Conservation (phyloP, 35 echinoderm and acorn worm genomes). For the Ptychodera flava region DNA sequence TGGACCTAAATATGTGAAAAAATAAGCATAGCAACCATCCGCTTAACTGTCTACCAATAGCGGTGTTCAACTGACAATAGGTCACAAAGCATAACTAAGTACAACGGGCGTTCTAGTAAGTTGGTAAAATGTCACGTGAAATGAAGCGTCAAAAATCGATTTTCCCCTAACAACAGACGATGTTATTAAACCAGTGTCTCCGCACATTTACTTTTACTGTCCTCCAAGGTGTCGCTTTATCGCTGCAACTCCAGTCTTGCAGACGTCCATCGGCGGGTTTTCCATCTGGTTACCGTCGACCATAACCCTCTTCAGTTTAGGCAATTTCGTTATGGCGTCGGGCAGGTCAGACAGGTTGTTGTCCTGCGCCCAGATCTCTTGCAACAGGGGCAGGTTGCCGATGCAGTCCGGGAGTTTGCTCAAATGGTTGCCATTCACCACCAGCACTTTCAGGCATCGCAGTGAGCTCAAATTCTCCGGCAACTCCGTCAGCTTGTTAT, state of each 20-base stretch:
- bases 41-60: background rate
- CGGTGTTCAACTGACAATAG: background rate
- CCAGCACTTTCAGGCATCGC: constrained; percentile 48
- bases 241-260: constrained; percentile 24
- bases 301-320: constrained; percentile 56
- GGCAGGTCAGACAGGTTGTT: constrained; percentile 53
- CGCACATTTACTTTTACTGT: background rate
- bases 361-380: constrained; percentile 48
- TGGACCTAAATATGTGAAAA: too few species aligned
- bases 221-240: constrained; percentile 23
- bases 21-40: too few species aligned
- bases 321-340: constrained; percentile 28
- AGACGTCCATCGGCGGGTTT: constrained; percentile 21
- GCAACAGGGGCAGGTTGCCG: constrained; percentile 23
- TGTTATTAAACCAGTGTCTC: background rate
- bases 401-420: constrained; percentile 32
- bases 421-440: constrained; percentile 55
- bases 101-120: background rate
- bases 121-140: too few species aligned
- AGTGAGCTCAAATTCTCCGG: constrained; percentile 43
- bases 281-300: constrained; percentile 64
- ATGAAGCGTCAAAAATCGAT: background rate
- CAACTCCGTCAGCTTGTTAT: constrained; percentile 33
- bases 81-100: background rate
- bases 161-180: background rate